Percentiles rank a stretch among this genome's conserved stretches.
Evolutionary conservation across 1,140 invertebrate species (phyloP).

Genomic region (Drosophila orena): DNA sequence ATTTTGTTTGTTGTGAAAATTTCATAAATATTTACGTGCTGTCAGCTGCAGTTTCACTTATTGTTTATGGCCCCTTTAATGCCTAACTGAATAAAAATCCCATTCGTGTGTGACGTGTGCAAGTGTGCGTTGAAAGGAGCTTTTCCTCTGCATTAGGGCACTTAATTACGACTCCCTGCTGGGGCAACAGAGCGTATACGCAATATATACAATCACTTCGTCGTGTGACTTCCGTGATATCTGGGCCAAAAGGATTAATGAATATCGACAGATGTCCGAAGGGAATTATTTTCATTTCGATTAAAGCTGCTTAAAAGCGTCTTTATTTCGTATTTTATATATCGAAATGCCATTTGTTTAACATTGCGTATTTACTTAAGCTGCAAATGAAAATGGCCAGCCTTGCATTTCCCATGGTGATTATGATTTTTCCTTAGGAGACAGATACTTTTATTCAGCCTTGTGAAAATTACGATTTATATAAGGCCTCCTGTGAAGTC

Average conservation of each 20-base stretch:
- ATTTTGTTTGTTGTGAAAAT: conserved; percentile 58
- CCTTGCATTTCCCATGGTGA: background rate
- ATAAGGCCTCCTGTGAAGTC: background rate
- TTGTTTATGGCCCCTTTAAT: conserved; percentile 40
- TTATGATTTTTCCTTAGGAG: background rate
- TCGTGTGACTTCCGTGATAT: conserved; percentile 11
- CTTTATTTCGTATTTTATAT: background rate
- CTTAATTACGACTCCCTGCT: conserved; percentile 45
- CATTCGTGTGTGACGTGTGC: background rate
- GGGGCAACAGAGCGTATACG: conserved; percentile 33
- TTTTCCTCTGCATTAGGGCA: conserved; percentile 32
- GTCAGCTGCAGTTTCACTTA: conserved; percentile 54
- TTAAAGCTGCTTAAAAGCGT: conserved; percentile 11
- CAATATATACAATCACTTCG: conserved; percentile 18
- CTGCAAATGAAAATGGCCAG: conserved; percentile 3
- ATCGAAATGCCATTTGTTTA: conserved; percentile 15
- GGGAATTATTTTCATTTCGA: conserved; percentile 10
- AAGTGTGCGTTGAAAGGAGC: conserved; percentile 29
- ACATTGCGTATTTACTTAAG: background rate
- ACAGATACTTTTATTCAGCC: background rate
- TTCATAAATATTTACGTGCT: conserved; percentile 66
- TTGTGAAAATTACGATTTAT: background rate
- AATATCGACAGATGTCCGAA: conserved; percentile 19
- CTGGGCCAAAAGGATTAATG: conserved; percentile 21
- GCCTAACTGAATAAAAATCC: conserved; percentile 48